These are phyloP conservation scores for Disparrhopalites patrizii DNA, from an alignment of 2,888 invertebrate species.

Conservation along the genomic window DNA sequence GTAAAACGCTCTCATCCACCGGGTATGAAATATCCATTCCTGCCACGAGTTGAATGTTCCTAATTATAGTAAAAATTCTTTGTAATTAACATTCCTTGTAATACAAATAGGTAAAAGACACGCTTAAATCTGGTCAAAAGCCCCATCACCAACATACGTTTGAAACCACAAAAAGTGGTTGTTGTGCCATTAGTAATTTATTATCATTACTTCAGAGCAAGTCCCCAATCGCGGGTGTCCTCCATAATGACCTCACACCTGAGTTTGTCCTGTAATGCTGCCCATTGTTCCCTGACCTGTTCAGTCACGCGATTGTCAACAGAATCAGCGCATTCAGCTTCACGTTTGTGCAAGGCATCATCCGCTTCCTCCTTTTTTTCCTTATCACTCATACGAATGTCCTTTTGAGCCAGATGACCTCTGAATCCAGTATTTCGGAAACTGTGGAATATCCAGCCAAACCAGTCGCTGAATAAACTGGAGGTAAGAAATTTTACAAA, in stretches of 20 bases:
- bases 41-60: constrained; percentile 28
- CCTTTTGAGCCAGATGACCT: too few species aligned
- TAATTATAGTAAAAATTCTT: background rate
- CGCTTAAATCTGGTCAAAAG: background rate
- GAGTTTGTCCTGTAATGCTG: constrained; percentile 31
- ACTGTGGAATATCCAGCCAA: too few species aligned
- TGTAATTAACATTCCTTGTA: background rate
- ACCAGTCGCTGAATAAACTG: too few species aligned
- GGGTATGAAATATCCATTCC: constrained; percentile 44
- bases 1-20: constrained; percentile 19
- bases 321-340: too few species aligned
- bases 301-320: too few species aligned
- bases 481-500: too few species aligned
- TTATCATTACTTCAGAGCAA: constrained; percentile 27
- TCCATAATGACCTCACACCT: constrained; percentile 26
- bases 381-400: too few species aligned
- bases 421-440: too few species aligned
- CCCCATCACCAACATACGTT: background rate
- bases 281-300: too few species aligned
- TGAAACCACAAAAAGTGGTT: background rate
- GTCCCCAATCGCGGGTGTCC: constrained; percentile 38
- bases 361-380: too few species aligned
- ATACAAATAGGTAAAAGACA: background rate
- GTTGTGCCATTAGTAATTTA: background rate
- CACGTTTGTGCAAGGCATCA: too few species aligned